Conservation (phyloP, 2,888 invertebrate genomes). For the Malthinus seriepunctatus region DNA sequence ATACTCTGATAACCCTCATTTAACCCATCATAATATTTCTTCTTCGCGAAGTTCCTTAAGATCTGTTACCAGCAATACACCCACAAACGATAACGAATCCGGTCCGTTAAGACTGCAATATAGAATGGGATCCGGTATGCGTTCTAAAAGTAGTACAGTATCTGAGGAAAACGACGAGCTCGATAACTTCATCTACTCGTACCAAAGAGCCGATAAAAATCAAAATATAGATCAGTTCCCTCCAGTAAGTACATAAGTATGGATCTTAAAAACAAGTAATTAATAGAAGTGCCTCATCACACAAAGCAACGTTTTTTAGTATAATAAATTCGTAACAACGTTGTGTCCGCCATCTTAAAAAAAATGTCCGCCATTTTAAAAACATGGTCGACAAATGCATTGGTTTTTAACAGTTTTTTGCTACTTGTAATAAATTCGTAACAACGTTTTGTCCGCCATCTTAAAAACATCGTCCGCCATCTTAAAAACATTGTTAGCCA, state of each 20-base stretch:
- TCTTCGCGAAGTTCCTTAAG: constrained; percentile 38
- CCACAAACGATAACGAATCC: constrained; percentile 37
- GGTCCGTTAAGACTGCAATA: constrained; percentile 44
- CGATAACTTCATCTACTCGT: constrained; percentile 39
- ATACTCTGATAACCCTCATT: constrained; percentile 37
- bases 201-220: constrained; percentile 38
- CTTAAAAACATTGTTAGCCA: no score
- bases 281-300: no score
- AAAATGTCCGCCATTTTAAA: no score
- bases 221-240: constrained; percentile 39
- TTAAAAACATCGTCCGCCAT: no score
- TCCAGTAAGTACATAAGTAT: constrained; percentile 36
- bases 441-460: no score
- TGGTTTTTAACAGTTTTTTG: no score
- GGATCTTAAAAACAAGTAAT: no score
- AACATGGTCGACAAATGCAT: no score
- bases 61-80: constrained; percentile 39
- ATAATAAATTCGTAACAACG: no score
- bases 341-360: no score
- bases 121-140: constrained; percentile 40
- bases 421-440: no score
- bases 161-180: constrained; percentile 36
- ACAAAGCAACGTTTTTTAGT: no score
- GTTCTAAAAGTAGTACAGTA: constrained; percentile 55
- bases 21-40: constrained; percentile 41